Evolutionary conservation across 2,113 vertebrate genomes (phyloP).

Genomic region (Spilogale gracilis): DNA sequence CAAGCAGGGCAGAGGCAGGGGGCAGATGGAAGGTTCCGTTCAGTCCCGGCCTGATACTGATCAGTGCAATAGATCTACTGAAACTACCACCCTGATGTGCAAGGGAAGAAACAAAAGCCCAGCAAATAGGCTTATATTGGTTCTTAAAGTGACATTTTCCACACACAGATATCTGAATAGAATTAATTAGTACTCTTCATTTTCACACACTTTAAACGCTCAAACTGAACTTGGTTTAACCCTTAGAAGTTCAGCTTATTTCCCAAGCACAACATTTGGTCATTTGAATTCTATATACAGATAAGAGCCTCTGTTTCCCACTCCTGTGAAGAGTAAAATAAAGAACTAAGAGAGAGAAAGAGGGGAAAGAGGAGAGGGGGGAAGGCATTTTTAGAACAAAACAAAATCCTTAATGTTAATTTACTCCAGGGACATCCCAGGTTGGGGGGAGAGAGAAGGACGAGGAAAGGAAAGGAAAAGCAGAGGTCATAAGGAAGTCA

Average conservation of each 20-base stretch:
- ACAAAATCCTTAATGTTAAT: neutral
- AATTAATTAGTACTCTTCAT: conserved; percentile 17
- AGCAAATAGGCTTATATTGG: neutral
- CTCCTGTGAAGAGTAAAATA: neutral
- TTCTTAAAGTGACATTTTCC: neutral
- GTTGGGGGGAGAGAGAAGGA: neutral
- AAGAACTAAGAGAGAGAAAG: neutral
- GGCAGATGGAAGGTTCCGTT: neutral
- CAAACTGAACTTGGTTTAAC: neutral
- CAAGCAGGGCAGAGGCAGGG: neutral
- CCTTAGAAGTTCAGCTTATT: conserved; percentile 49
- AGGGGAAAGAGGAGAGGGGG: too few species aligned
- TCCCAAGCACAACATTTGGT: neutral
- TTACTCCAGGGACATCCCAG: neutral
- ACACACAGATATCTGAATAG: neutral
- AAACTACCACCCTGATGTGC: neutral
- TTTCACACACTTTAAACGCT: conserved; percentile 25
- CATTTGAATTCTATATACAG: neutral
- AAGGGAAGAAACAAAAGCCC: neutral
- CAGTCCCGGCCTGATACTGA: neutral
- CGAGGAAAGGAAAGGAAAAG: neutral
- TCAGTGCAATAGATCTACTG: neutral
- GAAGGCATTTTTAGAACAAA: neutral
- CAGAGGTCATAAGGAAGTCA: neutral
- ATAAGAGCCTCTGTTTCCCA: neutral